Evolutionary conservation across 1,140 invertebrate species (phyloP).

Genomic region (Hyposmocoma kahamanoa): DNA sequence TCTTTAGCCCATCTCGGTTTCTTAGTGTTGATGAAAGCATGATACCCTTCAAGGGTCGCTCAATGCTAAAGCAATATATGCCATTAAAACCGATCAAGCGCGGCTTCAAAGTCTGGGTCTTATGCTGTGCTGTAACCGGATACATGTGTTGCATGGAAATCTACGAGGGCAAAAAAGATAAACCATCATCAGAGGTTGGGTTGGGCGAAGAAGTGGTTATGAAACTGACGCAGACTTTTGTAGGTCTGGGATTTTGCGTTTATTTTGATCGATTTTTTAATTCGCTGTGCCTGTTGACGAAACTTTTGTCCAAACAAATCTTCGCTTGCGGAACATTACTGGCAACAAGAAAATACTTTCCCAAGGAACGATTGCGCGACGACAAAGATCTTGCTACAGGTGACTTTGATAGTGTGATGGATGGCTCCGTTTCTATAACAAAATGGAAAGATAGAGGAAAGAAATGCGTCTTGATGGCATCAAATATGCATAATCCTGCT

Average conservation of each 20-base stretch:
- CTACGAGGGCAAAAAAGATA: conserved; percentile 52
- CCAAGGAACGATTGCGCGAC: neutral
- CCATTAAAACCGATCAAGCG: conserved; percentile 50
- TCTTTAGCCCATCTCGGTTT: conserved; percentile 24
- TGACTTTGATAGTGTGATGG: conserved; percentile 3
- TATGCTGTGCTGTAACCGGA: conserved; percentile 14
- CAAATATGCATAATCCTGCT: conserved; percentile 1
- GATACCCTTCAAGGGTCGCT: conserved; percentile 49
- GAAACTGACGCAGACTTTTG: conserved; percentile 1
- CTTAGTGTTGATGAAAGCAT: conserved; percentile 47
- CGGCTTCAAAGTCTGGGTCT: conserved; percentile 38
- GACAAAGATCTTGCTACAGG: neutral
- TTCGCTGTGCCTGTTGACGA: neutral
- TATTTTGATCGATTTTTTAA: conserved; percentile 2
- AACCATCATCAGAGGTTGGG: conserved; percentile 21
- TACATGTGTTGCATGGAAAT: conserved; percentile 51
- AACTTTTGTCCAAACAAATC: neutral
- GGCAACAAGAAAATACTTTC: neutral
- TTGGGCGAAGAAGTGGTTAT: conserved; percentile 44
- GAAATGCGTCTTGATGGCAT: neutral
- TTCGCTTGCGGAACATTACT: neutral
- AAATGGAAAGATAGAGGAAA: conserved; percentile 3
- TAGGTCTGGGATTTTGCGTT: neutral
- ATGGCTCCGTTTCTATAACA: neutral
- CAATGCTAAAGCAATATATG: conserved; percentile 43